Percentiles rank a stretch among this genome's conserved stretches.
Evolutionary conservation across 2,797 vertebrate species (phyloP).

Genomic region (Micromesistius poutassou): DNA sequence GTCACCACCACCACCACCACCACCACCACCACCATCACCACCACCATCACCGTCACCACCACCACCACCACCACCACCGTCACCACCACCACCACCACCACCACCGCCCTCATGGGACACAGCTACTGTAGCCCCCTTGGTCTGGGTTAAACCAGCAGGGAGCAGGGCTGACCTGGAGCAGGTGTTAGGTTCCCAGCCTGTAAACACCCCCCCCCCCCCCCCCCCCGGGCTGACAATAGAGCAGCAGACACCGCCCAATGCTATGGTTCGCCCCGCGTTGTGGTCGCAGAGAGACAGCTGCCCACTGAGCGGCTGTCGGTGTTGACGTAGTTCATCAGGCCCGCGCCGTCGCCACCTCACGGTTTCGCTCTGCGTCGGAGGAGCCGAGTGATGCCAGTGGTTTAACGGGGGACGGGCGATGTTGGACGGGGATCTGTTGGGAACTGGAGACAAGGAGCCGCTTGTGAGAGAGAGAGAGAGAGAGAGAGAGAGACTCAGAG

Average conservation of each 20-base stretch:
- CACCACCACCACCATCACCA: background rate
- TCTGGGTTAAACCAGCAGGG: background rate
- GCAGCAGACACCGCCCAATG: background rate
- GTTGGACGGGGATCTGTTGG: background rate
- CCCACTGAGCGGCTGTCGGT: background rate
- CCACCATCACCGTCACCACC: background rate
- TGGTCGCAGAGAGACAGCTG: background rate
- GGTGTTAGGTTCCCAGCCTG: background rate
- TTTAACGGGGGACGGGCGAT: background rate
- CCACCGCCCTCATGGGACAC: background rate
- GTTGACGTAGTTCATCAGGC: background rate
- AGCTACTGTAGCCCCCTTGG: background rate
- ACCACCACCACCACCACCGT: background rate
- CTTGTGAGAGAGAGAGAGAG: background rate
- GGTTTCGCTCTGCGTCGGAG: background rate
- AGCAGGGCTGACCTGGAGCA: background rate
- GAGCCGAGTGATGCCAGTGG: background rate
- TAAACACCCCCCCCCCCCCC: background rate
- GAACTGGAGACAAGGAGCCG: background rate
- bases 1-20: background rate
- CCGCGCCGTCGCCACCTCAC: background rate
- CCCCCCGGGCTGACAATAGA: background rate
- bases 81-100: background rate
- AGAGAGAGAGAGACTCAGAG: background rate
- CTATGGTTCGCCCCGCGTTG: background rate